Base-by-base conservation (phyloP, 1,140 invertebrate species). In the Rhyzopertha dominica region DNA sequence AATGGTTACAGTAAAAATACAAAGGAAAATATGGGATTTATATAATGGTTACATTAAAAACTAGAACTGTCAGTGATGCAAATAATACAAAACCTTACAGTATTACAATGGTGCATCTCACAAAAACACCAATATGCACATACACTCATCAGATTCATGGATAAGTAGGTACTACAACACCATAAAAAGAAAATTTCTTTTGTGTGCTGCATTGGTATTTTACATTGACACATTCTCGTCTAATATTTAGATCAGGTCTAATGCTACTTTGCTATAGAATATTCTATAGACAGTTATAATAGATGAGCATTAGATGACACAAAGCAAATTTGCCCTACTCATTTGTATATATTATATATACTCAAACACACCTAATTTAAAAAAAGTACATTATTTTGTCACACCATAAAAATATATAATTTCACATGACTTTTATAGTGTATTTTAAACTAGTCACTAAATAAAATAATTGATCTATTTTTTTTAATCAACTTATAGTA, bases 261-360 rank as follows among this genome's bases (percentile, higher is more conserved):
- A 29, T 29, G 25, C 31, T 28, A 29, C 25, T 40, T 40, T 40
- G 31, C 38, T 18, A 18, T 40, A 40, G 31, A 40, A 40, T 40
- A 40, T 40, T 28, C 22, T 28, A n/a, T n/a, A n/a, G n/a, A n/a
- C n/a, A n/a, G n/a, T n/a, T n/a, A n/a, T n/a, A n/a, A n/a, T 17
- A 40, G 28, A 29, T 37, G 35, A 37, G 23, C 23, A 37, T 37
- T 24, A 19, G 28, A 40, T 40, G 9, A 29, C 28, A 40, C 38
- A 29, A 28, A 40, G 38, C 38, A 40, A 40, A 40, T 29, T 40
- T 40, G 28, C 28, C 31, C 24, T 29, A 40, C 28, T 10, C 14
- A 40, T 29, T 28, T 40, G 28, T 40, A 28, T 40, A 28, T 1
- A 40, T 40, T 16, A 18, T 28, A 26, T 26, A 40, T 28, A 40